Conservation (phyloP, 2,888 invertebrate species). For the Agrotis segetum region DNA sequence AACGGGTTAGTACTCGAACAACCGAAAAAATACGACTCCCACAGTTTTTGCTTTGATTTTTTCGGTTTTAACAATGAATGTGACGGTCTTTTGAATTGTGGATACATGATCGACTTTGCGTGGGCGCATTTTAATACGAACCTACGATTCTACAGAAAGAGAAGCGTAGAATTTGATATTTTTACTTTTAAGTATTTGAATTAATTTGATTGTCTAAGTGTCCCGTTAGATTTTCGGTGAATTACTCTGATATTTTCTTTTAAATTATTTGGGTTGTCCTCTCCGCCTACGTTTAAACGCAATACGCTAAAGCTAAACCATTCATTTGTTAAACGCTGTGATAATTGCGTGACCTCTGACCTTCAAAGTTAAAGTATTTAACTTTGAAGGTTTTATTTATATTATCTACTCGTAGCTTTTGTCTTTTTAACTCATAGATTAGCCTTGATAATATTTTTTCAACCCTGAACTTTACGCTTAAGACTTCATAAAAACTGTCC, state of each 20-base stretch:
- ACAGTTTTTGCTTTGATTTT: conserved; percentile 67
- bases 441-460: not conserved
- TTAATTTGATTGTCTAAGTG: not conserved
- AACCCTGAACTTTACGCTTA: too few species aligned
- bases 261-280: not conserved
- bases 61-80: conserved; percentile 57
- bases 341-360: not conserved
- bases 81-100: conserved; percentile 51
- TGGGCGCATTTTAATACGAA: conserved; percentile 24
- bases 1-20: conserved; percentile 79
- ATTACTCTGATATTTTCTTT: not conserved
- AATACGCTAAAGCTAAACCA: not conserved
- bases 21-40: conserved; percentile 71
- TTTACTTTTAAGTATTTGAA: conserved; percentile 9
- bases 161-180: conserved; percentile 32
- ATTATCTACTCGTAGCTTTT: too few species aligned
- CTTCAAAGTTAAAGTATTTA: not conserved
- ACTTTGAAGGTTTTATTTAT: too few species aligned
- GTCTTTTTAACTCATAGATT: too few species aligned
- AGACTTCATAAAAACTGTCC: not conserved
- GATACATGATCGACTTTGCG: conserved; percentile 53
- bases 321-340: not conserved
- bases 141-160: conserved; percentile 12
- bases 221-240: not conserved
- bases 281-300: too few species aligned